These are phyloP conservation scores for Ptychochromis oligacanthus DNA, from an alignment of 2,113 vertebrate genomes.

Conservation along the genomic window DNA sequence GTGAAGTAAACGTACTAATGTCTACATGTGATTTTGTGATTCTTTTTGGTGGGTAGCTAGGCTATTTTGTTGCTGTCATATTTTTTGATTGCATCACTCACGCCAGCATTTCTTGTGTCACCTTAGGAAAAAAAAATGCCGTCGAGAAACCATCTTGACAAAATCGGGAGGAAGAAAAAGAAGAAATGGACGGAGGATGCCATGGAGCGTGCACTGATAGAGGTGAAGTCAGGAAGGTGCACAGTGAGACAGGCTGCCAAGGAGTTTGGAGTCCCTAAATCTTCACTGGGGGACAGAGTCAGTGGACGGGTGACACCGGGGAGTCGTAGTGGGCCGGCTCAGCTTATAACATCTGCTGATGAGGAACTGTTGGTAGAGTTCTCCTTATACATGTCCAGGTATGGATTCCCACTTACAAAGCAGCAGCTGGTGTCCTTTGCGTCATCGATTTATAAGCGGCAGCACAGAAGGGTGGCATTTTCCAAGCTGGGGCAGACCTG, in stretches of 20 bases:
- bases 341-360: conserved; percentile 70
- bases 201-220: conserved; percentile 67
- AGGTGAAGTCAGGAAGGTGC: conserved; percentile 70
- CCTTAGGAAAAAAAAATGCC: conserved; percentile 59
- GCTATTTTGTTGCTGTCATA: not conserved
- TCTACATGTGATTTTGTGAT: not conserved
- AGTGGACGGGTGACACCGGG: conserved; percentile 73
- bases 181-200: conserved; percentile 76
- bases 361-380: conserved; percentile 73
- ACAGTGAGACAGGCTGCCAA: conserved; percentile 74
- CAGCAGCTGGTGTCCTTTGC: conserved; percentile 76
- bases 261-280: conserved; percentile 73
- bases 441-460: conserved; percentile 74
- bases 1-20: not conserved
- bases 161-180: conserved; percentile 70
- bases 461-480: conserved; percentile 71
- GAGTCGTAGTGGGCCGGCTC: conserved; percentile 72
- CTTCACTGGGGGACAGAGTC: conserved; percentile 73
- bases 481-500: conserved; percentile 76
- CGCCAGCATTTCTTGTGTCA: not conserved
- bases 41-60: not conserved
- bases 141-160: conserved; percentile 74
- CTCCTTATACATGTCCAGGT: conserved; percentile 70
- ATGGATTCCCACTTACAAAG: conserved; percentile 75
- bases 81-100: conserved; percentile 1